These are phyloP conservation scores for Caenorhabditis drosophilae DNA, from an alignment of 2,888 invertebrate species.

Conservation along the genomic window DNA sequence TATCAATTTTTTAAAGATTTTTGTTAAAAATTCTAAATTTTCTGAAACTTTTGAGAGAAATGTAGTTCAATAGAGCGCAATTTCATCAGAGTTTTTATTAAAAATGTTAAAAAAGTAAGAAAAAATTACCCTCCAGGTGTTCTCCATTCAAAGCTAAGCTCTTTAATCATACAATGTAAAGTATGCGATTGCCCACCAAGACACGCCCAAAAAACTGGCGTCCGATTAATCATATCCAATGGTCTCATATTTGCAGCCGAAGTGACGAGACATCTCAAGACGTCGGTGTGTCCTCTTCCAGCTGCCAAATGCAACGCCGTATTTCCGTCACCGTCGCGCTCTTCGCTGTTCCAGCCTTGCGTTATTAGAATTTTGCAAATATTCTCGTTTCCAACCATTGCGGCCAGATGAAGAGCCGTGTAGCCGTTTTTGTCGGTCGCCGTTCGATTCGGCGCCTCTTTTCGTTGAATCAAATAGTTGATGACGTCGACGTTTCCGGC, in stretches of 20 bases:
- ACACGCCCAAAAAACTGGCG: constrained; percentile 65
- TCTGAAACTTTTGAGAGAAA: too few species aligned
- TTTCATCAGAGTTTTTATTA: too few species aligned
- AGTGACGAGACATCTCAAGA: constrained; percentile 46
- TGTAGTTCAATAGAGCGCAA: too few species aligned
- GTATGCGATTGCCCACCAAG: constrained; percentile 64
- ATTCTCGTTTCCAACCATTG: constrained; percentile 56
- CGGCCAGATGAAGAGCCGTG: constrained; percentile 63
- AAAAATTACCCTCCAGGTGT: constrained; percentile 19
- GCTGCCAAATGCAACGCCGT: constrained; percentile 64
- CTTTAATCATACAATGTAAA: constrained; percentile 59
- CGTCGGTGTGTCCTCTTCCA: constrained; percentile 59
- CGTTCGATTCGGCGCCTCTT: constrained; percentile 40
- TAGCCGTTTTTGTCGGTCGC: constrained; percentile 47
- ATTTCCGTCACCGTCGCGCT: constrained; percentile 38
- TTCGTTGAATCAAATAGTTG: constrained; percentile 37
- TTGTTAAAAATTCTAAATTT: too few species aligned
- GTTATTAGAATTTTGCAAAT: constrained; percentile 58
- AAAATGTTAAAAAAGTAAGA: not conserved
- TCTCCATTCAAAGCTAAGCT: constrained; percentile 53
- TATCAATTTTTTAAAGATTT: too few species aligned
- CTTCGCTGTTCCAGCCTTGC: constrained; percentile 49
- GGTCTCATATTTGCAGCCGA: constrained; percentile 49
- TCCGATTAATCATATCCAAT: constrained; percentile 48
- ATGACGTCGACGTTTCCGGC: constrained; percentile 56